Base-by-base conservation (phyloP, 2,797 vertebrate species). In the Manis javanica region DNA sequence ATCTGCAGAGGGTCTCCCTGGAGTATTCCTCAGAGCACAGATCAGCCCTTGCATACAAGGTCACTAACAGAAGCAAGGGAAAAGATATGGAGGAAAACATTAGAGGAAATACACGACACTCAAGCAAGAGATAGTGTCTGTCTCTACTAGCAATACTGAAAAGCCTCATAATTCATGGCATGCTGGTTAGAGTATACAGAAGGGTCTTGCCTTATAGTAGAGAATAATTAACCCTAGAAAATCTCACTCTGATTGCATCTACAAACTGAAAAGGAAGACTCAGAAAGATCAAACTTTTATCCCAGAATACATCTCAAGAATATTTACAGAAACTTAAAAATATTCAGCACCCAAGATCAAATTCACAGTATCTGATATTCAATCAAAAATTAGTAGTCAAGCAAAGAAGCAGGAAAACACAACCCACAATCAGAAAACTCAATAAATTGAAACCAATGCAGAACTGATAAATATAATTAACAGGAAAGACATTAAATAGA, bases 321-420 rank as follows among this genome's bases (percentile, higher is more conserved):
- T 19, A 95, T 19, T 81, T 90, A 77, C 18, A 91, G 26, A 8
- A 90, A 84, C 71, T 29, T 64, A 88, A 87, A 86, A 95, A 77
- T 39, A 55, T 37, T 46, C 6, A 81, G 11, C 14, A 90, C 5
- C 26, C 24, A 81, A 55, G 42, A 42, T 68, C 87, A 82, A 93
- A 29, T 82, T 81, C 75, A 59, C 13, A 85, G 21, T 66, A 3
- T 81, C 59, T 78, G 15, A 66, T 31, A 77, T 64, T 61, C 74
- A 75, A 84, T 55, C 3, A 77, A 88, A 84, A 71, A 66, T 29
- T 94, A 64, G 7, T 9, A 94, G 26, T 29, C 39, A 64, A 9
- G 16, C n/a, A 90, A 92, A 87, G 34, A 90, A 92, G 3, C 69
- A 89, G 37, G 18, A 90, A 94, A 77, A 51, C 2, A 63, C 34